These are phyloP conservation scores for Castor canadensis DNA, from an alignment of 2,113 vertebrate genomes.

Conservation along the genomic window DNA sequence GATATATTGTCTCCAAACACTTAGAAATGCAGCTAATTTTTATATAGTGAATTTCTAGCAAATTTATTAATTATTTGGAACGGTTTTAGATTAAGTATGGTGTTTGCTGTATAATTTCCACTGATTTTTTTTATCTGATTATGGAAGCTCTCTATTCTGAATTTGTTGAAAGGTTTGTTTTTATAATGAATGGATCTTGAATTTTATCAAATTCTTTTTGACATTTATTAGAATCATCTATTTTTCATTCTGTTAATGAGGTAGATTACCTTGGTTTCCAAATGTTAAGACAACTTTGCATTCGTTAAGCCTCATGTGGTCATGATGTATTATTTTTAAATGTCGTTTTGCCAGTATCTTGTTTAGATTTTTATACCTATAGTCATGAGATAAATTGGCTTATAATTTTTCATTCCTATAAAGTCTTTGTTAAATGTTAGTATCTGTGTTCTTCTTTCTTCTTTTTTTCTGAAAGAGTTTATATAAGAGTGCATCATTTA, in stretches of 20 bases:
- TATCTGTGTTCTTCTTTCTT: not conserved
- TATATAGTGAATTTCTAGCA: no score
- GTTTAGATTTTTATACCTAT: not conserved
- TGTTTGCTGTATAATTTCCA: not conserved
- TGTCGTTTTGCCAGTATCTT: not conserved
- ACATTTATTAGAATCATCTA: not conserved
- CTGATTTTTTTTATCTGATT: not conserved
- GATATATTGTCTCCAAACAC: not conserved
- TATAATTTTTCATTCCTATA: not conserved
- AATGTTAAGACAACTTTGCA: not conserved
- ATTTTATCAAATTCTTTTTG: not conserved
- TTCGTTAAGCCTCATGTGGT: not conserved
- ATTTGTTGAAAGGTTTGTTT: not conserved
- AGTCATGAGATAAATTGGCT: not conserved
- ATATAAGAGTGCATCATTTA: not conserved
- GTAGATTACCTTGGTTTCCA: not conserved
- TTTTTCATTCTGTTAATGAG: not conserved
- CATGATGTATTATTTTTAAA: not conserved
- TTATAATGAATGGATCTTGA: not conserved
- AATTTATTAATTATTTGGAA: not conserved
- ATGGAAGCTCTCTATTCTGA: not conserved
- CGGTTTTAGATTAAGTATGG: not conserved
- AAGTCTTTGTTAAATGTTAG: not conserved
- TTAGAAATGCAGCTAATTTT: slow-evolving; percentile 4
- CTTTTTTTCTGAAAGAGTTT: slow-evolving; percentile 12